These are phyloP conservation scores for Silurus lanzhouensis DNA, from an alignment of 2,797 vertebrate genomes.

Conservation along the genomic window DNA sequence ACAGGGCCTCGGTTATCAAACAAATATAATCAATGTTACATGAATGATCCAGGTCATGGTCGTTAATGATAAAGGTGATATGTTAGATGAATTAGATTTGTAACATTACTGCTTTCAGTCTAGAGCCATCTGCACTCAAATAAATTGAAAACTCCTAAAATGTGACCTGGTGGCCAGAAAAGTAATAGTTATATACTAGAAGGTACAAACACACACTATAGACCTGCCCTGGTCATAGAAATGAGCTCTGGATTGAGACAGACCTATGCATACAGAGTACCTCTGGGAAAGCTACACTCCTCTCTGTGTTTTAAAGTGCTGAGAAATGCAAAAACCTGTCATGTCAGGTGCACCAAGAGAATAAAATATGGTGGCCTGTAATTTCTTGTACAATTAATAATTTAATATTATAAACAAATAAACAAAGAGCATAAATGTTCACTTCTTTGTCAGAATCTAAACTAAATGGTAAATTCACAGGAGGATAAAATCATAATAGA, in stretches of 20 bases:
- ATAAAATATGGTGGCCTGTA: conserved; percentile 38
- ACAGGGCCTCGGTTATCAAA: not conserved
- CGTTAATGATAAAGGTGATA: conserved; percentile 56
- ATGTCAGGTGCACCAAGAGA: conserved; percentile 45
- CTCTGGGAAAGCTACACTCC: conserved; percentile 46
- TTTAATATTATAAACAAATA: conserved; percentile 32
- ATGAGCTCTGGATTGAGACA: conserved; percentile 45
- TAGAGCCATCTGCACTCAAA: conserved; percentile 64
- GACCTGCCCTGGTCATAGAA: conserved; percentile 38
- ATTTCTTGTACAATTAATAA: conserved; percentile 30
- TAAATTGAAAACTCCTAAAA: conserved; percentile 70
- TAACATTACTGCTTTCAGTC: conserved; percentile 72
- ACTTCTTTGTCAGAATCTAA: not conserved
- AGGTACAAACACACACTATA: conserved; percentile 20
- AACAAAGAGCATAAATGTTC: conserved; percentile 32
- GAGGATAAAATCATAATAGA: conserved; percentile 1
- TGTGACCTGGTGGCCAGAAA: conserved; percentile 54
- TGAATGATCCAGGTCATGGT: conserved; percentile 5
- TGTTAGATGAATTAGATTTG: conserved; percentile 67
- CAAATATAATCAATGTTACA: conserved; percentile 24
- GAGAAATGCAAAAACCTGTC: conserved; percentile 46
- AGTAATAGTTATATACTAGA: conserved; percentile 36
- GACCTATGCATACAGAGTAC: conserved; percentile 48
- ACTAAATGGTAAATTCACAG: not conserved
- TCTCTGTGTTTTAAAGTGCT: conserved; percentile 39